Base-by-base conservation (phyloP, 2,797 vertebrate species). In the Chelmon rostratus region DNA sequence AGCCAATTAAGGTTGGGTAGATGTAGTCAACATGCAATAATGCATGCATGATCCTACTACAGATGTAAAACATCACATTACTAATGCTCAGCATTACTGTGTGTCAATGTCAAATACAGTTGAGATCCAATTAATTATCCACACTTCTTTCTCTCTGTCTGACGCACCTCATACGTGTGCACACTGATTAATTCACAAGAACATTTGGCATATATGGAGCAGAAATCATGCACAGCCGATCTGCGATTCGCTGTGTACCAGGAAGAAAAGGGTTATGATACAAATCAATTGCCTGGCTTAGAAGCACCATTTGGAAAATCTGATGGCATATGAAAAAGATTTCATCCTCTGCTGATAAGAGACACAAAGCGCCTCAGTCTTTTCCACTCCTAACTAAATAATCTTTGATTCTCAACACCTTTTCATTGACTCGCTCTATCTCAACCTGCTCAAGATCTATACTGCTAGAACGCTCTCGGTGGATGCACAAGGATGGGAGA, bases 41-140 rank as follows among this genome's bases (percentile, higher is more conserved):
- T 65, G 61, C 74, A 81, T 64, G 81, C 49, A 78, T 67, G 77
- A 82, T 74, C 53, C 68, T 33, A 7, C 38, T 72, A 73, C 71
- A 77, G 49, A 82, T 80, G 84, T 79, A 83, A 79, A 85, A 86
- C 73, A 85, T 76, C 66, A 79, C 73, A 78, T 84, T 56, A 37
- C 57, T 78, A 85, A 68, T 69, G 64, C 73, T 3, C 53, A 65
- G 67, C 8, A 19, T 57, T 70, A 56, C 50, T 52, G 67, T 53
- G 33, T 62, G 79, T 79, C 81, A 79, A 61, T 40, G 68, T 80
- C 79, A 78, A 38, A 66, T 47, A 79, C 69, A 62, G 42, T 28
- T 61, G 78, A 73, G 76, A 87, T 69, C 72, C 67, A 73, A 81
- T 85, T 90, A 79, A 88, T 91, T 84, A 89, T 76, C 71, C 9